Percentiles rank a stretch among this genome's conserved stretches.
These are phyloP conservation scores for Lynx canadensis DNA, from an alignment of 2,113 vertebrate species.

Conservation along the genomic window DNA sequence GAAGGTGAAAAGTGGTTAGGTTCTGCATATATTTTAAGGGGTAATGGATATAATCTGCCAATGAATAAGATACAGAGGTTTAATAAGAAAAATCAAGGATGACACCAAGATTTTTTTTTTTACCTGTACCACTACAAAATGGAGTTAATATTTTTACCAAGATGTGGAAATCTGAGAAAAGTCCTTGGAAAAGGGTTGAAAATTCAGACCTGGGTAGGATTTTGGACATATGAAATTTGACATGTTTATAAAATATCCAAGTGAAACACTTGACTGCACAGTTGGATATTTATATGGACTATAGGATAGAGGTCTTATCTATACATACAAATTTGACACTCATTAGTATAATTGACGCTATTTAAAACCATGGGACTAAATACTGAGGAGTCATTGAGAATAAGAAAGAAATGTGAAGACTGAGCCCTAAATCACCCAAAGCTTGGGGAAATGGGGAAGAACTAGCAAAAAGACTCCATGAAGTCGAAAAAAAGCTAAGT, in stretches of 20 bases:
- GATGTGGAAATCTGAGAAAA: not conserved
- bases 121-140: not conserved
- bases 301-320: not conserved
- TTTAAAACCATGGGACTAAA: constrained; percentile 3
- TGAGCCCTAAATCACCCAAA: not conserved
- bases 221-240: not conserved
- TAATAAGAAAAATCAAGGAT: constrained; percentile 10
- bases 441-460: not conserved
- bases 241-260: not conserved
- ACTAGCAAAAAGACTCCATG: not conserved
- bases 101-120: not conserved
- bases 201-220: not conserved
- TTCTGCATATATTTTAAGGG: not conserved
- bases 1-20: not conserved
- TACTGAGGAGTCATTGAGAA: not conserved
- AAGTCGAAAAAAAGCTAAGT: not conserved
- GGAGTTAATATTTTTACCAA: not conserved
- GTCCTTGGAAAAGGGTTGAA: not conserved
- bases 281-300: not conserved
- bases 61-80: not conserved
- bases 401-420: not conserved
- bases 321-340: not conserved
- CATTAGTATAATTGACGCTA: not conserved
- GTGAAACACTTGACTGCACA: not conserved
- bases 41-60: not conserved